Percentiles rank a stretch among this genome's conserved stretches.
phyloP scores from a whole-genome alignment of 2,888 invertebrate species.

The Xanthorhoe designata region DNA sequence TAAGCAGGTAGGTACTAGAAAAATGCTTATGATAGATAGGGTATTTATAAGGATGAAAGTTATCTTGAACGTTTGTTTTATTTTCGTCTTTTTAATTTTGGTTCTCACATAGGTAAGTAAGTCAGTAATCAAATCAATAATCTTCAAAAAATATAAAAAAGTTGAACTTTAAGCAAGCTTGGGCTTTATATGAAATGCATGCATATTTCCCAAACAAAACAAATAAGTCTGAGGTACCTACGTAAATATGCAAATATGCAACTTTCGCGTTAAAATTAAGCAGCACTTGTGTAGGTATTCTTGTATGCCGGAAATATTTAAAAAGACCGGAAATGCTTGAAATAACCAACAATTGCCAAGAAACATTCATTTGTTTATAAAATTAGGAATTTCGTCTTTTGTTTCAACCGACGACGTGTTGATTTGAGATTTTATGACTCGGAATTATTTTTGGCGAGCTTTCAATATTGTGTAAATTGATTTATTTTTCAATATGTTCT shows the following conservation, averaged over 20 bases:
- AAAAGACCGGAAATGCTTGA: conserved; percentile 32
- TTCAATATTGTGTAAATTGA: background rate
- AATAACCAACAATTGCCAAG: conserved; percentile 39
- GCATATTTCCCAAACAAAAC: background rate
- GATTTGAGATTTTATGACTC: background rate
- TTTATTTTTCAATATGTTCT: background rate
- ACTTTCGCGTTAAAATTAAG: background rate
- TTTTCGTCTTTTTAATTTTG: no score
- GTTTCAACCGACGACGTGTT: background rate
- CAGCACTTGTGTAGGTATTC: background rate
- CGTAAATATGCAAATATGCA: background rate
- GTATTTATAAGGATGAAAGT: no score
- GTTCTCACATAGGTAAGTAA: no score
- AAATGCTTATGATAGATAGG: no score
- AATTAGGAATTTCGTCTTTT: background rate
- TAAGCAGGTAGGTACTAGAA: no score
- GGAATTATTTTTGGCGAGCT: background rate
- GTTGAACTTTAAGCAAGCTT: no score
- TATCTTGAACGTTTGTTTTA: no score
- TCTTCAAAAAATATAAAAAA: no score
- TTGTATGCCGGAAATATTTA: conserved; percentile 1
- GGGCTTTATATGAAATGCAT: background rate
- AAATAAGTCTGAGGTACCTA: background rate
- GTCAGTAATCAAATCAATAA: no score
- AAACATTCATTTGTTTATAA: conserved; percentile 7